A percentile compares a stretch with the other conserved stretches of the same genome.
These are phyloP conservation scores for Carassius carassius DNA, from an alignment of 2,113 vertebrate genomes.

Conservation along the genomic window DNA sequence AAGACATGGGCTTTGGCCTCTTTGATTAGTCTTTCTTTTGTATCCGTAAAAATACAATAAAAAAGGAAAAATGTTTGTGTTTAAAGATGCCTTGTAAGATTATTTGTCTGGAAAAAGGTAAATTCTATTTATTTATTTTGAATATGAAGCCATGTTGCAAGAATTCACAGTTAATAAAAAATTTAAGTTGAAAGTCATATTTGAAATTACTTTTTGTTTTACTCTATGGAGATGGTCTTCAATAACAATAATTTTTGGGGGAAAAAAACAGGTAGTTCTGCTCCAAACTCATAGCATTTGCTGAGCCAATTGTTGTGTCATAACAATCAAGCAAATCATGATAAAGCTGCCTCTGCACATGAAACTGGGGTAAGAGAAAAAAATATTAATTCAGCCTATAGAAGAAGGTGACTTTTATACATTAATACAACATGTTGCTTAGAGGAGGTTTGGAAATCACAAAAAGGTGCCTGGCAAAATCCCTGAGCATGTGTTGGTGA, in stretches of 20 bases:
- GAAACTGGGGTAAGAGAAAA: not conserved
- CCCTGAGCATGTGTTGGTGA: not conserved
- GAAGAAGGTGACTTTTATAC: not conserved
- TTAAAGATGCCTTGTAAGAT: not conserved
- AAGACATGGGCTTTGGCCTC: conserved; percentile 85
- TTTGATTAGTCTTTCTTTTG: conserved; percentile 78
- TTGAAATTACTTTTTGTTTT: no score
- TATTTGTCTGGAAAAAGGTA: not conserved
- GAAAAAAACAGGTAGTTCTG: not conserved
- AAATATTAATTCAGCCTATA: not conserved
- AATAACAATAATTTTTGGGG: not conserved
- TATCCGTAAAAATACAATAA: conserved; percentile 72
- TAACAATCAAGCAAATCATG: not conserved
- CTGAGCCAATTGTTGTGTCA: not conserved
- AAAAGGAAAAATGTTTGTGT: conserved; percentile 58
- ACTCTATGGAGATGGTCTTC: not conserved
- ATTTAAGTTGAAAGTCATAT: no score
- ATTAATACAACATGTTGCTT: not conserved
- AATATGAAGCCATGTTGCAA: not conserved
- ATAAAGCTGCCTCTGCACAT: not conserved
- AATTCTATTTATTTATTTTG: no score
- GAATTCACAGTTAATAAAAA: not conserved
- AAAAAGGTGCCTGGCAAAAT: not conserved
- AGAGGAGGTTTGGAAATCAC: not conserved
- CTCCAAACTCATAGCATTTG: not conserved